Evolutionary conservation across 2,888 invertebrate genomes (phyloP).

Genomic region (Acleris laterana): DNA sequence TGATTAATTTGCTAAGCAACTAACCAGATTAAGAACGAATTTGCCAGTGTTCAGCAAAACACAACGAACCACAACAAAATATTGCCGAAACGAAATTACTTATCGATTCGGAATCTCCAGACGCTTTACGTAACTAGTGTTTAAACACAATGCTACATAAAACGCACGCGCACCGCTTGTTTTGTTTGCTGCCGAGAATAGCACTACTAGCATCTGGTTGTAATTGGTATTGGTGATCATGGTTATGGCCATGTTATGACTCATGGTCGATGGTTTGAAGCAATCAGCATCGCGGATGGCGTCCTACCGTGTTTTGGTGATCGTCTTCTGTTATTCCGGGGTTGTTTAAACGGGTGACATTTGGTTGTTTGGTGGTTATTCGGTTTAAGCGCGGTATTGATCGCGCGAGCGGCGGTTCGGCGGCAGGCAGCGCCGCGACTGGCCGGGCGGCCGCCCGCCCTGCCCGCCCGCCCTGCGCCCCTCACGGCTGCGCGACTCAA

Average conservation of each 20-base stretch:
- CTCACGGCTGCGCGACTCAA: conserved; percentile 57
- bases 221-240: conserved; percentile 55
- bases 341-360: conserved; percentile 33
- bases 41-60: conserved; percentile 4
- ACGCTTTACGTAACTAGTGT: conserved; percentile 65
- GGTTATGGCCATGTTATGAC: conserved; percentile 54
- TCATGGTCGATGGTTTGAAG: conserved; percentile 61
- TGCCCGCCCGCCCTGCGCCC: conserved; percentile 45
- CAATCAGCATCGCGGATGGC: conserved; percentile 50
- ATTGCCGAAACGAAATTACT: conserved; percentile 48
- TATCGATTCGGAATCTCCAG: conserved; percentile 67
- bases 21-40: conserved; percentile 4
- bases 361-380: conserved; percentile 35
- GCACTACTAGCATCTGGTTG: conserved; percentile 46
- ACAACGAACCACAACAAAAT: conserved; percentile 41
- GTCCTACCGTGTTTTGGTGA: conserved; percentile 31
- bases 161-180: conserved; percentile 41
- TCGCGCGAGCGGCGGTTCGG: conserved; percentile 61
- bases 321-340: conserved; percentile 4
- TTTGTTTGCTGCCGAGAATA: conserved; percentile 51
- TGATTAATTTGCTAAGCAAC: not conserved
- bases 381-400: conserved; percentile 59
- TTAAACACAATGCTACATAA: conserved; percentile 46
- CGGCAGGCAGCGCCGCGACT: conserved; percentile 81
- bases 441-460: conserved; percentile 57